Conservation (phyloP, 1,140 invertebrate genomes). For the Leptestheria dahalacensis region DNA sequence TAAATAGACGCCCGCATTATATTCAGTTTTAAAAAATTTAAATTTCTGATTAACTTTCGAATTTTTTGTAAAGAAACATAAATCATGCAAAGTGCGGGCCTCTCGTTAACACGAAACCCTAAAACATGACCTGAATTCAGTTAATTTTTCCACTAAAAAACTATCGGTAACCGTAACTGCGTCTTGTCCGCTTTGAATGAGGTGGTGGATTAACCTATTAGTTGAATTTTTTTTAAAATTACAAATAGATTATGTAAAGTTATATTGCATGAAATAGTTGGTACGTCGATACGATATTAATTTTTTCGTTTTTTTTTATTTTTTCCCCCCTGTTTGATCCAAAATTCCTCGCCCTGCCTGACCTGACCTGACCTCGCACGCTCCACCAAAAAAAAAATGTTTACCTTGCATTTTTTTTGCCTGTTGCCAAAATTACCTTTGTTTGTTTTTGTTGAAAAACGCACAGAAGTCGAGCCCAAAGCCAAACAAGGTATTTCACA, state of each 20-base stretch:
- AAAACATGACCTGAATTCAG: background rate
- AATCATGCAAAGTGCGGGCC: too few relatives aligned
- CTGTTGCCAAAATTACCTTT: background rate
- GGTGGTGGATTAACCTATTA: too few relatives aligned
- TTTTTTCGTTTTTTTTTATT: conserved; percentile 27
- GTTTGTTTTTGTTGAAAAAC: background rate
- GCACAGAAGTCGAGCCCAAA: conserved; percentile 9
- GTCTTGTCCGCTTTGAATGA: too few relatives aligned
- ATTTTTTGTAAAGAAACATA: too few relatives aligned
- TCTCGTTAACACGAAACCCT: too few relatives aligned
- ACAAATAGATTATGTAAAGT: too few relatives aligned
- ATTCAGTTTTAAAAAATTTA: too few relatives aligned
- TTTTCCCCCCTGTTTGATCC: conserved; percentile 21
- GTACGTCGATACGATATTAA: conserved; percentile 14
- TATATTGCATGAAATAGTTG: conserved; percentile 1
- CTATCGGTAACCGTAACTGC: too few relatives aligned
- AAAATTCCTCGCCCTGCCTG: conserved; percentile 22
- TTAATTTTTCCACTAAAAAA: background rate
- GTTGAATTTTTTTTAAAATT: too few relatives aligned
- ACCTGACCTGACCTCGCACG: background rate
- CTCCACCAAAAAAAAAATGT: background rate
- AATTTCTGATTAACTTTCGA: too few relatives aligned
- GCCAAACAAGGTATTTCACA: conserved; percentile 10
- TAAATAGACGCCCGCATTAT: too few relatives aligned
- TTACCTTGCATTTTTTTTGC: background rate